Evolutionary conservation across 2,888 invertebrate species (phyloP).

Genomic region (Mesoligia furuncula): DNA sequence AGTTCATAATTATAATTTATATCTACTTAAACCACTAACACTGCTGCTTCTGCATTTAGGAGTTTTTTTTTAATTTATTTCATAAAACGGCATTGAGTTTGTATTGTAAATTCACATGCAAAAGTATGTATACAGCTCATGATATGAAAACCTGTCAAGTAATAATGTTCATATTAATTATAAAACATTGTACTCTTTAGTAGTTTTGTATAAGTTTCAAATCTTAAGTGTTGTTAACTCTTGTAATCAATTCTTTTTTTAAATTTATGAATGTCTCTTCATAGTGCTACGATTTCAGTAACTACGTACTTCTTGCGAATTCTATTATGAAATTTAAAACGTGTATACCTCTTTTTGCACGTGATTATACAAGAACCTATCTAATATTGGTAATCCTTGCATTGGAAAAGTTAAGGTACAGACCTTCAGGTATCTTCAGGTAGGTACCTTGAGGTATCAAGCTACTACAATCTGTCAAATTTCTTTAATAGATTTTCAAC

Average conservation of each 20-base stretch:
- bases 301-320: neutral
- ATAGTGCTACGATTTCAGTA: neutral
- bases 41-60: conserved; percentile 46
- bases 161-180: conserved; percentile 24
- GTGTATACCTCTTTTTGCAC: conserved; percentile 9
- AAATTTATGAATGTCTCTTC: conserved; percentile 13
- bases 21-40: conserved; percentile 39
- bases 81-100: neutral
- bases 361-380: neutral
- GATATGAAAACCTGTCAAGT: neutral
- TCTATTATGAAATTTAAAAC: conserved; percentile 1
- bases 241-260: conserved; percentile 14
- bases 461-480: too few species aligned
- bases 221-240: conserved; percentile 13
- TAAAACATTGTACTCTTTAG: conserved; percentile 6
- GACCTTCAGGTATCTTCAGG: too few species aligned
- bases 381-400: conserved; percentile 8
- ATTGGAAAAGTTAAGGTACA: neutral
- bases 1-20: conserved; percentile 20
- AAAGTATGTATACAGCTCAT: conserved; percentile 23
- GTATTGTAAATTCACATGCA: conserved; percentile 12
- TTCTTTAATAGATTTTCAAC: too few species aligned
- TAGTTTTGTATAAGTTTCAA: conserved; percentile 26
- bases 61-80: neutral
- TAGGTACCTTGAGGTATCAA: too few species aligned